Evolutionary conservation across 2,113 vertebrate species (phyloP).

Genomic region (Benitochromis conjunctus): DNA sequence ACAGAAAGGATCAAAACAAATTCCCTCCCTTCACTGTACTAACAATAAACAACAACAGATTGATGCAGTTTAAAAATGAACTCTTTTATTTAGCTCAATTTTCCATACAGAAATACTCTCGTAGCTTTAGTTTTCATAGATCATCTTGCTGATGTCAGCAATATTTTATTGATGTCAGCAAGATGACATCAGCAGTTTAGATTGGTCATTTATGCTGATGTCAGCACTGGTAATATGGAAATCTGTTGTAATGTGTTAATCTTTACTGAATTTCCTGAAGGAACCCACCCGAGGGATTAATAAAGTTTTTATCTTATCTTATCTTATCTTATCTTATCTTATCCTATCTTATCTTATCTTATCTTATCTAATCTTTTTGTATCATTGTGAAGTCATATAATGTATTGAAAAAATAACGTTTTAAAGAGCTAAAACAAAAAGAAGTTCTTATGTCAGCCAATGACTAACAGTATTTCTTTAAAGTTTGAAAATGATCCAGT

Average conservation of each 20-base stretch:
- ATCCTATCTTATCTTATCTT: too few relatives aligned
- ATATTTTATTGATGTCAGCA: neutral
- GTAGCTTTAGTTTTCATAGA: neutral
- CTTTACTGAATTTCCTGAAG: too few relatives aligned
- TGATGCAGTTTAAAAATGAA: neutral
- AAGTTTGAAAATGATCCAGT: neutral
- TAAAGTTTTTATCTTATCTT: too few relatives aligned
- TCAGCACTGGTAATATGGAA: neutral
- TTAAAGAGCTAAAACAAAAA: neutral
- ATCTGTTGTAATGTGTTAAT: neutral
- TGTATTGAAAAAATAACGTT: neutral
- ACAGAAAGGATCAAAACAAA: neutral
- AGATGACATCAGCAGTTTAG: neutral
- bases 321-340: too few relatives aligned
- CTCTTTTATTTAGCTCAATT: neutral
- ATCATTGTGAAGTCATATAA: neutral
- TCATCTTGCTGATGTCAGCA: neutral
- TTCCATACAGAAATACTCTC: neutral
- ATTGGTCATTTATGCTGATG: neutral
- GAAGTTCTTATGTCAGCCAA: neutral
- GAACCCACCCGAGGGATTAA: too few relatives aligned
- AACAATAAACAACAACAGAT: neutral
- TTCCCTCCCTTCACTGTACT: neutral
- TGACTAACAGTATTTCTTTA: neutral
- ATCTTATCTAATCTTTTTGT: too few relatives aligned